These are phyloP conservation scores for Phaethornis superciliosus DNA, from an alignment of 2,113 vertebrate genomes.

Conservation along the genomic window DNA sequence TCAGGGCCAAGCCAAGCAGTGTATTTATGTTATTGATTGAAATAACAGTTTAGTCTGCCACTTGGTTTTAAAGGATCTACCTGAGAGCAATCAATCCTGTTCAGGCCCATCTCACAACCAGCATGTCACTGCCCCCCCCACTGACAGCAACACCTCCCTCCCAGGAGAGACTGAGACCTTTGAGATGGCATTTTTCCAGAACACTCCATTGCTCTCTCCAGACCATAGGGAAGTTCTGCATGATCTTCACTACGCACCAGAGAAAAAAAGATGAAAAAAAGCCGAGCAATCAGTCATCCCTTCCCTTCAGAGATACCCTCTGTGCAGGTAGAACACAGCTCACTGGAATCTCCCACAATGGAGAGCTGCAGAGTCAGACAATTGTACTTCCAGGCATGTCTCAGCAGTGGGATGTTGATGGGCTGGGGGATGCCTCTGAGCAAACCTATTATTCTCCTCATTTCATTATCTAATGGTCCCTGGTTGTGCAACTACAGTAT, in stretches of 20 bases:
- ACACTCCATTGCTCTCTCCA: not conserved
- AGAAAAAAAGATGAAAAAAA: not conserved
- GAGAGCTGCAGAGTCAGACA: not conserved
- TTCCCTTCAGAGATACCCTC: not conserved
- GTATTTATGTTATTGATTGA: conserved; percentile 2
- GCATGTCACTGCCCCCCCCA: not conserved
- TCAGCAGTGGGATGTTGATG: not conserved
- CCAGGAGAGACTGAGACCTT: accelerated
- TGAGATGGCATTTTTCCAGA: not conserved
- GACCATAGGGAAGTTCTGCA: not conserved
- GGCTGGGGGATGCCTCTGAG: not conserved
- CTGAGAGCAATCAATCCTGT: not conserved
- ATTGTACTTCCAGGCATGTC: not conserved
- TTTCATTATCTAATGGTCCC: conserved; percentile 8
- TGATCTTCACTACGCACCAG: not conserved
- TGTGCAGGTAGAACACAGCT: not conserved
- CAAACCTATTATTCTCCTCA: not conserved
- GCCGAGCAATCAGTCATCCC: not conserved
- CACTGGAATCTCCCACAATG: accelerated
- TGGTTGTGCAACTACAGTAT: not conserved
- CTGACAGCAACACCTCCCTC: not conserved
- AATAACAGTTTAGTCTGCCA: not conserved
- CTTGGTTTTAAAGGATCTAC: not conserved
- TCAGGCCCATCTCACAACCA: not conserved
- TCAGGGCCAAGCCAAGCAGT: not conserved